Evolutionary conservation across 2,113 vertebrate genomes (phyloP).

Genomic region (Xenopus tropicalis): UCB_Xtro_10.0 CM004444.2:125743001-125743500

Average conservation of each 20-base stretch:
- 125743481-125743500: background rate
- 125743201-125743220: constrained; percentile 98
- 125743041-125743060: constrained; percentile 99
- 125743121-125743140: constrained; percentile 96
- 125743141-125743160: constrained; percentile 94
- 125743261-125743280: constrained; percentile 98
- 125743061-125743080: constrained; percentile 99
- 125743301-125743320: constrained; percentile 93
- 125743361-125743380: constrained; percentile 66
- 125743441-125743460: background rate
- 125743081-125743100: constrained; percentile 97
- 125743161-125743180: constrained; percentile 90
- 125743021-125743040: constrained; percentile 91
- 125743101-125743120: constrained; percentile 86
- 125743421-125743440: constrained; percentile 5
- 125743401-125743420: constrained; percentile 35
- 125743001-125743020: constrained; percentile 91
- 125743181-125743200: constrained; percentile 83
- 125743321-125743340: constrained; percentile 97
- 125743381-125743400: constrained; percentile 36
- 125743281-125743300: constrained; percentile 87
- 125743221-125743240: constrained; percentile 96
- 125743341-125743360: constrained; percentile 85
- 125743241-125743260: constrained; percentile 98
- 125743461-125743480: background rate